Percentiles rank a stretch among this genome's conserved stretches.
Evolutionary conservation across 1,140 invertebrate genomes (phyloP).

Genomic region (Luehdorfia chinensis): DNA sequence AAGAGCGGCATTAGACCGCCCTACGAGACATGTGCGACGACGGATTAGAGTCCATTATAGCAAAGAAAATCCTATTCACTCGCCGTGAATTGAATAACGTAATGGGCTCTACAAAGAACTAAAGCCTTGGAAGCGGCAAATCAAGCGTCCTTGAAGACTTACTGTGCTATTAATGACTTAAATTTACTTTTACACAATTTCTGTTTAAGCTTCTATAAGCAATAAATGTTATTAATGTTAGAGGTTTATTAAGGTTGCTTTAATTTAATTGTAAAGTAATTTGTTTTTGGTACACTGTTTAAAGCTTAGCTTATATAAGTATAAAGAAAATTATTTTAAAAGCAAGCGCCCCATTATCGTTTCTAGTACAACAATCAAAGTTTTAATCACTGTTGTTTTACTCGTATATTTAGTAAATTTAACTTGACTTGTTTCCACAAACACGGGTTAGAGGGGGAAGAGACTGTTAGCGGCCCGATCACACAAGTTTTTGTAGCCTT

Average conservation of each 20-base stretch:
- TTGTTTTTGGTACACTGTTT: background rate
- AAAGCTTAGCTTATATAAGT: too few relatives aligned
- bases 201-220: background rate
- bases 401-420: constrained; percentile 65
- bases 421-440: constrained; percentile 65
- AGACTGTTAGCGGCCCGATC: constrained; percentile 49
- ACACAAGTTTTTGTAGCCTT: constrained; percentile 47
- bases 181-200: background rate
- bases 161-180: constrained; percentile 11
- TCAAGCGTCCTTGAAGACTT: constrained; percentile 16
- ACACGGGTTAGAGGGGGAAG: constrained; percentile 35
- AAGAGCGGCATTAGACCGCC: constrained; percentile 53
- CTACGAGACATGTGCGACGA: constrained; percentile 53
- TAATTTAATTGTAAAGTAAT: background rate
- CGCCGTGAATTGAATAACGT: constrained; percentile 64
- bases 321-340: background rate
- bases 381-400: constrained; percentile 24
- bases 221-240: background rate
- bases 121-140: constrained; percentile 29
- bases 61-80: constrained; percentile 60
- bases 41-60: constrained; percentile 61
- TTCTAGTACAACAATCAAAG: constrained; percentile 28
- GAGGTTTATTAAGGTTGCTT: background rate
- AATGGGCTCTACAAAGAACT: constrained; percentile 48
- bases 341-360: constrained; percentile 5